These are phyloP conservation scores for Tachysurus fulvidraco DNA, from an alignment of 2,113 vertebrate species.

Conservation along the genomic window DNA sequence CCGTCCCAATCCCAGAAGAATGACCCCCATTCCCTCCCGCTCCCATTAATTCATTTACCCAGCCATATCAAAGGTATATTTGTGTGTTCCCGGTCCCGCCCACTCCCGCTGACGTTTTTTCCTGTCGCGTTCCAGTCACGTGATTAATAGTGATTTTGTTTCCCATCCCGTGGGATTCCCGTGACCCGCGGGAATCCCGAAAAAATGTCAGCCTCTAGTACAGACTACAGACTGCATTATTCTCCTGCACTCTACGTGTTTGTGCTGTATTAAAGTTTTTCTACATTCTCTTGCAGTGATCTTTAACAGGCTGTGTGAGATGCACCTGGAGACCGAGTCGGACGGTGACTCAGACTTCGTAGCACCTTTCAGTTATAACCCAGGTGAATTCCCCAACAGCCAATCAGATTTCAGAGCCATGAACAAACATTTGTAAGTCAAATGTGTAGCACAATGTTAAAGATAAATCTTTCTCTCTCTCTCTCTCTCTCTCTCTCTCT, in stretches of 20 bases:
- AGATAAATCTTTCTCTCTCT: background rate
- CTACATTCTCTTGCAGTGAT: slow-evolving; percentile 61
- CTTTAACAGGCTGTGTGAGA: slow-evolving; percentile 76
- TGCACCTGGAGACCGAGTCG: slow-evolving; percentile 77
- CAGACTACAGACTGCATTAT: background rate
- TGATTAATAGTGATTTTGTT: too few relatives aligned
- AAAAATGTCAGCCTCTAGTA: too few relatives aligned
- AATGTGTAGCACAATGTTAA: background rate
- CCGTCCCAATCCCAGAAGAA: too few relatives aligned
- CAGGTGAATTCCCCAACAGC: slow-evolving; percentile 61
- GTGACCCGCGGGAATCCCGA: too few relatives aligned
- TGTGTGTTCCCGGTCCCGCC: too few relatives aligned
- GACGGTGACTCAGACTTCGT: slow-evolving; percentile 75
- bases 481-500: background rate
- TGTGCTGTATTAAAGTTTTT: background rate
- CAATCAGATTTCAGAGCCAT: background rate
- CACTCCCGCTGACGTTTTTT: too few relatives aligned
- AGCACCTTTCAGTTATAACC: slow-evolving; percentile 74
- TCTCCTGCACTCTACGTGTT: background rate
- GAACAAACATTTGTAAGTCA: background rate
- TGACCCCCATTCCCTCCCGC: too few relatives aligned
- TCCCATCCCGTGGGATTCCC: too few relatives aligned
- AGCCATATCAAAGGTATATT: too few relatives aligned
- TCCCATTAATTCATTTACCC: too few relatives aligned
- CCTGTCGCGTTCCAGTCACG: too few relatives aligned